Evolutionary conservation across 2,888 invertebrate genomes (phyloP).

Genomic region (Odontocerum albicorne): DNA sequence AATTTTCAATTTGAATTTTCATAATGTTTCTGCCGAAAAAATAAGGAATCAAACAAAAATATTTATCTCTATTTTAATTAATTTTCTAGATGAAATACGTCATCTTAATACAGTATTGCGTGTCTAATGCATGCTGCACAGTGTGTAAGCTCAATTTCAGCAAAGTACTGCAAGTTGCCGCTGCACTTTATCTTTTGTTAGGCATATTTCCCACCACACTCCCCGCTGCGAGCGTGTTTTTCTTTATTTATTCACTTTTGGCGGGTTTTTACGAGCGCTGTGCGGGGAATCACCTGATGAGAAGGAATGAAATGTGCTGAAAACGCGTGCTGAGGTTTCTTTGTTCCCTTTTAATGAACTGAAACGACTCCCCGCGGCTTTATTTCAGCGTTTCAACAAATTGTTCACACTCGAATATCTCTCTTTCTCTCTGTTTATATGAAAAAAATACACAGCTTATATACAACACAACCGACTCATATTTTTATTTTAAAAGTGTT

Average conservation of each 20-base stretch:
- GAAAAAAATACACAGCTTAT: no score
- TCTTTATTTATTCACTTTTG: slow-evolving; percentile 29
- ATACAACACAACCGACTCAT: no score
- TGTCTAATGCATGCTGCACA: no score
- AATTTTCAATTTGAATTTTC: no score
- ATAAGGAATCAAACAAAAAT: no score
- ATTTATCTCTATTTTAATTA: no score
- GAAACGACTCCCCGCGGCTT: slow-evolving; percentile 22
- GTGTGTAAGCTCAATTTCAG: no score
- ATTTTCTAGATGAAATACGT: no score
- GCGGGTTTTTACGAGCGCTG: slow-evolving; percentile 27
- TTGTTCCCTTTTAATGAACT: slow-evolving; percentile 27
- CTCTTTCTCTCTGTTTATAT: no score
- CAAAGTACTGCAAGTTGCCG: neutral
- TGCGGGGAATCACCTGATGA: slow-evolving; percentile 17
- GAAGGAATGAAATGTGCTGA: slow-evolving; percentile 22
- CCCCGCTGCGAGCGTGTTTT: neutral
- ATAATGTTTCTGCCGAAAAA: no score
- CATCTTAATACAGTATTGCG: no score
- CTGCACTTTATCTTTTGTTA: neutral
- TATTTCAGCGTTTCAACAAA: slow-evolving; percentile 16
- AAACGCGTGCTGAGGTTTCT: slow-evolving; percentile 21
- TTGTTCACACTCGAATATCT: slow-evolving; percentile 16
- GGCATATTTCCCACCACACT: neutral
- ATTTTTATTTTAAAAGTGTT: no score